These are phyloP conservation scores for Porites lutea DNA, from an alignment of 64 coral and sea anemone species.

Conservation along the genomic window DNA sequence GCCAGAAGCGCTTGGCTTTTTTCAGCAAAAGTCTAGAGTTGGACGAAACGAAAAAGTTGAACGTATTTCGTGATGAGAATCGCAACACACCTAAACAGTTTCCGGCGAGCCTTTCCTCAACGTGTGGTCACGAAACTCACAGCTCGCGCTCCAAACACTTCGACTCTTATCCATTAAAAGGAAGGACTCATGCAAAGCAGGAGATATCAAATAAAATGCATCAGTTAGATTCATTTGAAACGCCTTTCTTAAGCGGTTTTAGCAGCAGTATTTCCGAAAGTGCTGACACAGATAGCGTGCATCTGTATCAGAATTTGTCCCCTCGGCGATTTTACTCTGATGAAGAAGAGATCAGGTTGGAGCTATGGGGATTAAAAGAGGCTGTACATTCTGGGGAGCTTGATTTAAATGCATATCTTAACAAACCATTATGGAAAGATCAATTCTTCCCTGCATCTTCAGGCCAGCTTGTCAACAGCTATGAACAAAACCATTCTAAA, in stretches of 20 bases:
- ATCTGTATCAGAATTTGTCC: not conserved
- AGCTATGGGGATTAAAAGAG: slow-evolving; percentile 83
- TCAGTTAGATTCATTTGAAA: not conserved
- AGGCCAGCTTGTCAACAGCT: not conserved
- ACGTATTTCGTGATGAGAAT: slow-evolving; percentile 2
- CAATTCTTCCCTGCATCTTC: not conserved
- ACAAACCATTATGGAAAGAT: not conserved
- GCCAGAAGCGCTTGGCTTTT: slow-evolving; percentile 70
- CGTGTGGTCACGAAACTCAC: not conserved
- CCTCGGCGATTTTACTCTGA: slow-evolving; percentile 37
- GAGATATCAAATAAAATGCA: not conserved
- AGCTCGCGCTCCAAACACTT: not conserved
- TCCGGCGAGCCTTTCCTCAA: not conserved
- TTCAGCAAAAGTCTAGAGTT: slow-evolving; percentile 13
- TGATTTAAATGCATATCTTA: slow-evolving; percentile 72
- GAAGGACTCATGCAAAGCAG: not conserved
- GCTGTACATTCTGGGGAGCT: slow-evolving; percentile 79
- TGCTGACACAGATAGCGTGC: not conserved
- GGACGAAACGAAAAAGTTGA: not conserved
- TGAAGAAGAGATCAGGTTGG: slow-evolving; percentile 79
- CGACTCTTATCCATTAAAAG: not conserved
- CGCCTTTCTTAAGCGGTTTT: not conserved
- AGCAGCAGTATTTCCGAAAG: not conserved
- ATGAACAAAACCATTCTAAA: not conserved
- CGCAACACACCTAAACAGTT: not conserved